phyloP scores from a whole-genome alignment of 2,797 vertebrate genomes.

The Gymnocypris eckloni region DNA sequence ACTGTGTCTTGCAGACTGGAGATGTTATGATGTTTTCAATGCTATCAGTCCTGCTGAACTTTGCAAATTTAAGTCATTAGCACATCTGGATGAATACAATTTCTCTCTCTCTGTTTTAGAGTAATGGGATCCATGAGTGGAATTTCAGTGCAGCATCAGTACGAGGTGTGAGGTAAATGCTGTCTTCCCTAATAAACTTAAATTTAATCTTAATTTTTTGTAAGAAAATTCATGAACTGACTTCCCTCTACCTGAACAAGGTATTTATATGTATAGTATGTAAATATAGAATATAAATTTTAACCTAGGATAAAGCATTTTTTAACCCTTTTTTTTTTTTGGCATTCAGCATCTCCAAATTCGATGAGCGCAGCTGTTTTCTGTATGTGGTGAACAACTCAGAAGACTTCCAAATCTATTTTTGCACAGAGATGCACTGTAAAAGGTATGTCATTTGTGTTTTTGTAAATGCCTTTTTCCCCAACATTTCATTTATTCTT shows the following conservation, averaged over 20 bases:
- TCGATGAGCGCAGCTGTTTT: slow-evolving; percentile 96
- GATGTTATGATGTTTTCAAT: not conserved
- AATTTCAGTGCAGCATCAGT: slow-evolving; percentile 92
- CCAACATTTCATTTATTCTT: not conserved
- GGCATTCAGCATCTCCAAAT: slow-evolving; percentile 92
- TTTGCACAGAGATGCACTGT: slow-evolving; percentile 97
- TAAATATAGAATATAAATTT: not conserved
- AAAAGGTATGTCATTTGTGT: slow-evolving; percentile 81
- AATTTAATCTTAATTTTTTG: too few relatives aligned
- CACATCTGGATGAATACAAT: not conserved
- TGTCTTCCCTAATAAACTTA: not conserved
- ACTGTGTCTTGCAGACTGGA: not conserved
- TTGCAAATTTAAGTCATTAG: not conserved
- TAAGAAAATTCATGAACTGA: not conserved
- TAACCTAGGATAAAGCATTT: not conserved
- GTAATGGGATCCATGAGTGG: slow-evolving; percentile 97
- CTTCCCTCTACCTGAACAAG: not conserved
- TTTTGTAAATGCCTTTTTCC: not conserved
- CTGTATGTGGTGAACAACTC: slow-evolving; percentile 98
- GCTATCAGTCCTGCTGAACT: not conserved
- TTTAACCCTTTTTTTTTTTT: not conserved
- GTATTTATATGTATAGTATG: not conserved
- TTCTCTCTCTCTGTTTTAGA: slow-evolving; percentile 63
- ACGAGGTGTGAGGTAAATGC: slow-evolving; percentile 86
- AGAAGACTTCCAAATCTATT: slow-evolving; percentile 98